Conservation (phyloP, 2,113 vertebrate species). For the Eubucco bourcierii region DNA sequence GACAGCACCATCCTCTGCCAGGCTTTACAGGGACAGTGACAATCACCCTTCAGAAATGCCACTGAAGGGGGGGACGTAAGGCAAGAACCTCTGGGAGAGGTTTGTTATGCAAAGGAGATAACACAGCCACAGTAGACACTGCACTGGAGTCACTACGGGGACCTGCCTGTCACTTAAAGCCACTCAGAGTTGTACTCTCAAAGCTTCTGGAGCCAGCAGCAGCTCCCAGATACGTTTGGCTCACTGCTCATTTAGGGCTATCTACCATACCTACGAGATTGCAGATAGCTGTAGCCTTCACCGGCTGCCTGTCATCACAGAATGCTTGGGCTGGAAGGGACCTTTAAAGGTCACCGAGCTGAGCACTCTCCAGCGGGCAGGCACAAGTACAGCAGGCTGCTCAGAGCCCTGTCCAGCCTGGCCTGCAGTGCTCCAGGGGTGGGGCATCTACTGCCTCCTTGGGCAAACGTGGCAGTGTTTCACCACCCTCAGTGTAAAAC, state of each 20-base stretch:
- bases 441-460: background rate
- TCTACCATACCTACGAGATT: fast-evolving
- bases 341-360: no score
- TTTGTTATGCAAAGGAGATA: background rate
- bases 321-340: no score
- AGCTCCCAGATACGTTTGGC: fast-evolving
- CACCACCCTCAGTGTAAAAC: background rate
- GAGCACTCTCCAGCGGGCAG: background rate
- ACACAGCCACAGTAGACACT: background rate
- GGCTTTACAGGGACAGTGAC: background rate
- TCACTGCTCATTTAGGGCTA: background rate
- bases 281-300: background rate
- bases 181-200: background rate
- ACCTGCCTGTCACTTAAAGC: background rate
- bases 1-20: background rate
- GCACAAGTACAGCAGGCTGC: background rate
- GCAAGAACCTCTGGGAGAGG: background rate
- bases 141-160: background rate
- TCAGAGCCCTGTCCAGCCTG: background rate
- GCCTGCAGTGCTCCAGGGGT: background rate
- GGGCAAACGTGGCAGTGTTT: background rate
- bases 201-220: background rate
- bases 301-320: background rate
- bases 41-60: background rate
- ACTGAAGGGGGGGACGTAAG: background rate